Evolutionary conservation across 2,888 invertebrate species (phyloP), one percentile per base, ranked within the genome.

Genomic region (Seira sanloemensis): DNA sequence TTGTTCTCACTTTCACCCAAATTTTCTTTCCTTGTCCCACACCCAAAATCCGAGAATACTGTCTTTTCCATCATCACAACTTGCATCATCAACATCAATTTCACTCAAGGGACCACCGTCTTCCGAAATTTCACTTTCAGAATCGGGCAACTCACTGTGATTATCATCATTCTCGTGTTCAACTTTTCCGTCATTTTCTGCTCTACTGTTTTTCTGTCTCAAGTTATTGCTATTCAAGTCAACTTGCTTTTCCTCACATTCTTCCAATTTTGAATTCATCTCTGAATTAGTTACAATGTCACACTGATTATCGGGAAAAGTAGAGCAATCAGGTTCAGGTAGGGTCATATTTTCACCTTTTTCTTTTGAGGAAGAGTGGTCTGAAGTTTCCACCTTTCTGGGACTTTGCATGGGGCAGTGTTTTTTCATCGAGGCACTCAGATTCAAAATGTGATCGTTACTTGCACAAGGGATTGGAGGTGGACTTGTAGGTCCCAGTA

Each of bases 151-250:
- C 16, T 46, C 62, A 67, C 26, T 65, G 21, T 5, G 12, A 21
- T 19, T 23, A 19, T 37, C 37, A 66, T 18, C 12, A 24, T 54
- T 18, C 25, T n/a, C 46, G 9, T 75, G 37, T 37, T 46, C 19
- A 0, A 18, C 65, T 19, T 16, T 62, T 0, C 5, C 0, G 1
- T 65, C 37, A 23, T 7, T 16, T 0, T 0, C 0, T 24, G 18
- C 76, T n/a, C n/a, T 65, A 62, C 2, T 9, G 7, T 62, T 62
- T 65, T 62, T 72, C 4, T 16, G 27, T 24, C 74, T 80, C 16
- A 81, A 19, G 21, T 81, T 69, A 54, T 81, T 81, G 26, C 65
- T 75, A 19, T 81, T 81, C 75, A 81, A 62, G 24, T 81, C 81
- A 5, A 76, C 76, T 50, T 18, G 58, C n/a, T 58, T 58, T 58